Percentiles rank a stretch among this genome's conserved stretches.
Evolutionary conservation across 2,888 invertebrate genomes (phyloP).

Genomic region (Phasia obesa): DNA sequence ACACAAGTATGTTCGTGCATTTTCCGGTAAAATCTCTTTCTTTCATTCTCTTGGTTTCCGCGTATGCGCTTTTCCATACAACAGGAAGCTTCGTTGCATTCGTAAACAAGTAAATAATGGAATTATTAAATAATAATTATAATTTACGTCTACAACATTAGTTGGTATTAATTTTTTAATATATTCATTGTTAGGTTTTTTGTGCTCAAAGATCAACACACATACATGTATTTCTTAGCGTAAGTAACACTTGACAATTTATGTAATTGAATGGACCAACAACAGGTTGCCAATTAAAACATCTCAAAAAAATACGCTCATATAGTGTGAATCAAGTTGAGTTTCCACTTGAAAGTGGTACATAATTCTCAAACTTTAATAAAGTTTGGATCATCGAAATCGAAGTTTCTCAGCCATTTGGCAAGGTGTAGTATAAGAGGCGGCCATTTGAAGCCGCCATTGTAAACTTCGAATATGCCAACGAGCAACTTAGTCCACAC

Average conservation of each 20-base stretch:
- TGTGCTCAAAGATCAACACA: not conserved
- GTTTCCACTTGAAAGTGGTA: too few species aligned
- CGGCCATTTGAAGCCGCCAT: too few species aligned
- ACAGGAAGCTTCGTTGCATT: conserved; percentile 56
- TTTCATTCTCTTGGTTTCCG: conserved; percentile 68
- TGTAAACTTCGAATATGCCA: too few species aligned
- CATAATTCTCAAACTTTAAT: too few species aligned
- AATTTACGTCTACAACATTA: not conserved
- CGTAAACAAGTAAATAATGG: conserved; percentile 32
- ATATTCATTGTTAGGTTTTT: not conserved
- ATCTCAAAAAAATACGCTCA: too few species aligned
- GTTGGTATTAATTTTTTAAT: conserved; percentile 4
- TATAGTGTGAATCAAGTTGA: too few species aligned
- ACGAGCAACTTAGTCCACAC: too few species aligned
- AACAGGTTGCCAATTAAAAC: conserved; percentile 34
- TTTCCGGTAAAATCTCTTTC: conserved; percentile 57
- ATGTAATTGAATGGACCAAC: not conserved
- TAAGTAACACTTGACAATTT: not conserved
- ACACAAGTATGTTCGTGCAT: conserved; percentile 5
- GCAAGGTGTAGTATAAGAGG: too few species aligned
- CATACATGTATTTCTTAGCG: not conserved
- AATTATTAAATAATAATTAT: conserved; percentile 26
- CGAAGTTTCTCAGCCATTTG: too few species aligned
- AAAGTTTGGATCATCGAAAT: too few species aligned
- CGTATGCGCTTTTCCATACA: conserved; percentile 68